These are phyloP conservation scores for Tetragnatha montana DNA, from an alignment of 2,888 invertebrate species.

Conservation along the genomic window DNA sequence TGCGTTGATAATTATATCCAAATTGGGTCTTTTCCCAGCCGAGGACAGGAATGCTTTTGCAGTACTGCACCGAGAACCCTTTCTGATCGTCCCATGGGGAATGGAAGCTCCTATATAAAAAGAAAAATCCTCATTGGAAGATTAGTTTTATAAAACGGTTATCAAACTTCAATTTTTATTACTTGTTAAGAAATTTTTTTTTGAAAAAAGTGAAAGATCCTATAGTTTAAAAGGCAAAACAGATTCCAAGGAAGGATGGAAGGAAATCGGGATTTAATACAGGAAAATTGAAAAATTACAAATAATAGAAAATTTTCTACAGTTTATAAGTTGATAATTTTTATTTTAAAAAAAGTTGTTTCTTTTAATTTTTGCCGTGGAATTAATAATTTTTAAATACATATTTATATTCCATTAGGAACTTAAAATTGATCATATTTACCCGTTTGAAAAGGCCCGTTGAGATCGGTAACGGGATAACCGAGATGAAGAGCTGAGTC, in stretches of 20 bases:
- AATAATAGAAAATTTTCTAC: background rate
- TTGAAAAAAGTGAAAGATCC: background rate
- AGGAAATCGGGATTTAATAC: too few relatives aligned
- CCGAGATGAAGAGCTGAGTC: slow-evolving; percentile 66
- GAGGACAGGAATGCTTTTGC: slow-evolving; percentile 75
- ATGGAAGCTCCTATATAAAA: slow-evolving; percentile 69
- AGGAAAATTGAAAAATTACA: too few relatives aligned
- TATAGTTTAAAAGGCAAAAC: too few relatives aligned
- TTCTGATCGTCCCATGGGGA: slow-evolving; percentile 74
- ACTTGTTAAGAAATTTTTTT: background rate
- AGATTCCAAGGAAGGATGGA: too few relatives aligned
- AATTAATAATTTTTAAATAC: background rate
- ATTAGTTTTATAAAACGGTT: background rate
- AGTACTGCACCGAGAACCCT: slow-evolving; percentile 75
- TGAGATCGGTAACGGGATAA: slow-evolving; percentile 69
- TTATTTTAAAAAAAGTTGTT: background rate
- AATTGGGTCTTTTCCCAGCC: slow-evolving; percentile 79
- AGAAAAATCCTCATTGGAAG: background rate
- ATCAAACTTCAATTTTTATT: background rate
- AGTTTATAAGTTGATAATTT: background rate
- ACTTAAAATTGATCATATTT: too few relatives aligned
- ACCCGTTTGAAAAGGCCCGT: slow-evolving; percentile 72
- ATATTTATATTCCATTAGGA: background rate
- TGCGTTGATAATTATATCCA: slow-evolving; percentile 80
- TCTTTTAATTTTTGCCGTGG: background rate